Conservation (phyloP, 1,140 invertebrate species). For the Ladona fulva region DNA sequence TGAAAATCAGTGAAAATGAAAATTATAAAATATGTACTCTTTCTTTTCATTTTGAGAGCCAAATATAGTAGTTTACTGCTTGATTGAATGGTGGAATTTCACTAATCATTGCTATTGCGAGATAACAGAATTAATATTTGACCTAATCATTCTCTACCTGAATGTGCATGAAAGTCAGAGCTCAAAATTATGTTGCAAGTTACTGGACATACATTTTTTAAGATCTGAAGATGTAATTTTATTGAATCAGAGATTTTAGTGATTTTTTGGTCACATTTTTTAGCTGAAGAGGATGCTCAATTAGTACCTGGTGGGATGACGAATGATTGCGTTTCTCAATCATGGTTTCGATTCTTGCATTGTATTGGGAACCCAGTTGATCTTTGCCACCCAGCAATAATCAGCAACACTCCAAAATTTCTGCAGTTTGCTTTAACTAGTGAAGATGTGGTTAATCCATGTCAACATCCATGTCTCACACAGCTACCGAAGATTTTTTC, state of each 20-base stretch:
- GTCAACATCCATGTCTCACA: constrained; percentile 84
- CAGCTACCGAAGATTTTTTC: constrained; percentile 82
- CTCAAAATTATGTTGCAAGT: too few relatives aligned
- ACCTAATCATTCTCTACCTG: too few relatives aligned
- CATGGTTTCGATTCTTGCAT: constrained; percentile 89
- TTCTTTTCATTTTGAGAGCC: too few relatives aligned
- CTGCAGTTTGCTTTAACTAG: constrained; percentile 60
- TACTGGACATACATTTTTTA: too few relatives aligned
- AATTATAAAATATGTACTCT: too few relatives aligned
- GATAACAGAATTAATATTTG: too few relatives aligned
- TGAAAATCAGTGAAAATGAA: too few relatives aligned
- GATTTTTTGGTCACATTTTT: constrained; percentile 28
- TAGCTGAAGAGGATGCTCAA: constrained; percentile 75
- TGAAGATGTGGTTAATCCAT: constrained; percentile 65
- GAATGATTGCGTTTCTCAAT: constrained; percentile 81
- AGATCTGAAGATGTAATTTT: too few relatives aligned
- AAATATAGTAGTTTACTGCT: too few relatives aligned
- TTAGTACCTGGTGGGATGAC: constrained; percentile 74
- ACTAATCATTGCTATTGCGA: too few relatives aligned
- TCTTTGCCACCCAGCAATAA: constrained; percentile 74
- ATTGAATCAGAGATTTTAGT: not conserved
- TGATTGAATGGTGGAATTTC: too few relatives aligned
- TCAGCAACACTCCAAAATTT: constrained; percentile 78
- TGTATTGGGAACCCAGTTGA: constrained; percentile 91
- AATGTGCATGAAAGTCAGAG: too few relatives aligned